Evolutionary conservation across 2,888 invertebrate genomes (phyloP), one percentile per base, ranked within the genome.

Genomic region (Cyaniris semiargus): DNA sequence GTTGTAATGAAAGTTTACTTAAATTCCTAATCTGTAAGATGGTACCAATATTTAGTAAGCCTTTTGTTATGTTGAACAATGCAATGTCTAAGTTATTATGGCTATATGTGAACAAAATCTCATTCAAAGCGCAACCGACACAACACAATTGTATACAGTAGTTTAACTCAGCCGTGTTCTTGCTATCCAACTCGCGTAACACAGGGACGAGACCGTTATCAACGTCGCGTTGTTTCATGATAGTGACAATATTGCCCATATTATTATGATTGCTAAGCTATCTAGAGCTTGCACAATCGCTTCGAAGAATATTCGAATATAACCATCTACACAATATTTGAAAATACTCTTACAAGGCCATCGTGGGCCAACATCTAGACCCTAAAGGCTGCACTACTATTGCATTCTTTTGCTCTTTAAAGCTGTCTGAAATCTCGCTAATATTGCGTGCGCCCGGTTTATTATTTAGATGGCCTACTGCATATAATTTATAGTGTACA

Each of bases 101-200:
- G 77, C 70, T 38, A 70, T 70, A 75, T 75, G 58, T 31, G 70
- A 74, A 88, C 85, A 86, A 89, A 89, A 88, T 89, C 87, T 88
- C 82, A 85, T 87, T 88, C 86, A 87, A 88, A 89, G 89, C 84
- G 84, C 85, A 86, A 71, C 53, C 18, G 53, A 15, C 53, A 53
- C 18, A 53, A 53, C 6, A 3, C 18, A 53, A 53, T 18, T 18
- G 0, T 5, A 18, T 53, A 53, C 18, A 53, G 53, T 53, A 53
- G 44, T 44, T 53, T 53, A 18, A 44, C 44, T 44, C 3, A 44
- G 10, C 44, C 44, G 10, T 44, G 44, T 44, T 44, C 10, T 3
- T 44, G 44, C 10, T 44, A 44, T 44, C 38, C 10, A 38, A 38
- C 10, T 38, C 10, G 44, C 44, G 13, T 38, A 38, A 38, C 34